These are phyloP conservation scores for Steatornis caripensis DNA, from an alignment of 2,113 vertebrate genomes.

Conservation along the genomic window DNA sequence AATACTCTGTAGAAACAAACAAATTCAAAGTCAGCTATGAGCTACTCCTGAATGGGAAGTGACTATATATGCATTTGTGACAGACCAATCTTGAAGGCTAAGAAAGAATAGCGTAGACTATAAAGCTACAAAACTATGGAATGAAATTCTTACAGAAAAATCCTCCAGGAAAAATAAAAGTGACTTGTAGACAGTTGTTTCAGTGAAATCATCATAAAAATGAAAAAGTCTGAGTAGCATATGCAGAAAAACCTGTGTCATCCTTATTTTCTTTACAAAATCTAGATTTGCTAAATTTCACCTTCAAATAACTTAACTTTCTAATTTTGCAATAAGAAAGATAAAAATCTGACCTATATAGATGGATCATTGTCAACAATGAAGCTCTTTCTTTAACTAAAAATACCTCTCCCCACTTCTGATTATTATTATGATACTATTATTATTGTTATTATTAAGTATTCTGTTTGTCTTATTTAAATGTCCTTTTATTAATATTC, in stretches of 20 bases:
- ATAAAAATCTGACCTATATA: not conserved
- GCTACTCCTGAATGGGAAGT: not conserved
- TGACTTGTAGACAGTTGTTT: rapidly evolving
- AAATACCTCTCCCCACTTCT: not conserved
- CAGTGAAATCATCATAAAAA: not conserved
- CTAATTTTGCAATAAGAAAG: not conserved
- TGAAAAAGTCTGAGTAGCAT: not conserved
- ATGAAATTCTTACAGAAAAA: not conserved
- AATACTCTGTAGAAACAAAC: not conserved
- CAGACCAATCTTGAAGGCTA: not conserved
- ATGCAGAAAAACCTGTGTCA: rapidly evolving
- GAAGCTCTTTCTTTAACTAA: not conserved
- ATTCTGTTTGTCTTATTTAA: not conserved
- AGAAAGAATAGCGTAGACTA: not conserved
- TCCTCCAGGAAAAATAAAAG: not conserved
- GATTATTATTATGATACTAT: not conserved
- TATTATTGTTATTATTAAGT: not conserved
- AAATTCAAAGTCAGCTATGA: not conserved
- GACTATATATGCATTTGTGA: not conserved
- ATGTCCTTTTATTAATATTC: not conserved
- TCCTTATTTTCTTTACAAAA: not conserved
- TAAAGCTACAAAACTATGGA: not conserved
- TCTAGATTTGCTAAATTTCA: not conserved
- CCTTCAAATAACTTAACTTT: not conserved
- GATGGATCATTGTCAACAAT: not conserved